Evolutionary conservation across 2,113 vertebrate genomes (phyloP).

Genomic region (Onychostoma macrolepis): DNA sequence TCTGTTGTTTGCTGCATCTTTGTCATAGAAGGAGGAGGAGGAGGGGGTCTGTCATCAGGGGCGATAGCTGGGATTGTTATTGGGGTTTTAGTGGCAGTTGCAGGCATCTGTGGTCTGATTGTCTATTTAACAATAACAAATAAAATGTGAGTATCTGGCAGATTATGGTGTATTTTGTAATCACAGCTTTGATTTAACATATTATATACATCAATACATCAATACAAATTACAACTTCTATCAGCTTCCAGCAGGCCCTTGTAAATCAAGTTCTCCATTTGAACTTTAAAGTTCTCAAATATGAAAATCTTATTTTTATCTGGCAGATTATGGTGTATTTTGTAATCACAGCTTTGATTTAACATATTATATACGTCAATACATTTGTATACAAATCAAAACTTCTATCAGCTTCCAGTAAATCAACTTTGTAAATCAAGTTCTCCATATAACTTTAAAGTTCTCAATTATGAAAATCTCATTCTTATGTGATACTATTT

Average conservation of each 20-base stretch:
- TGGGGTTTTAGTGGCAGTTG: slow-evolving; percentile 29
- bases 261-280: background rate
- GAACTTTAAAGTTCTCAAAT: background rate
- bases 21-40: background rate
- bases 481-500: background rate
- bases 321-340: no score
- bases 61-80: slow-evolving; percentile 46
- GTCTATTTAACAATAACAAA: slow-evolving; percentile 8
- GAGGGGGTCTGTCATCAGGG: slow-evolving; percentile 1
- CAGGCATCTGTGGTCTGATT: background rate
- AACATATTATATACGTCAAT: no score
- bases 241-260: background rate
- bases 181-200: background rate
- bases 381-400: background rate
- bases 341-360: background rate
- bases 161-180: background rate
- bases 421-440: background rate
- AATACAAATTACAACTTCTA: background rate
- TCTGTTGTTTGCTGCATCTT: slow-evolving; percentile 25
- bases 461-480: no score
- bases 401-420: background rate
- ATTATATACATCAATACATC: background rate
- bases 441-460: background rate
- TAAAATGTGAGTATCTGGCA: slow-evolving; percentile 36
- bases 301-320: no score